Conservation (phyloP, 2,888 invertebrate species). For the Hanleya hanleyi region DNA sequence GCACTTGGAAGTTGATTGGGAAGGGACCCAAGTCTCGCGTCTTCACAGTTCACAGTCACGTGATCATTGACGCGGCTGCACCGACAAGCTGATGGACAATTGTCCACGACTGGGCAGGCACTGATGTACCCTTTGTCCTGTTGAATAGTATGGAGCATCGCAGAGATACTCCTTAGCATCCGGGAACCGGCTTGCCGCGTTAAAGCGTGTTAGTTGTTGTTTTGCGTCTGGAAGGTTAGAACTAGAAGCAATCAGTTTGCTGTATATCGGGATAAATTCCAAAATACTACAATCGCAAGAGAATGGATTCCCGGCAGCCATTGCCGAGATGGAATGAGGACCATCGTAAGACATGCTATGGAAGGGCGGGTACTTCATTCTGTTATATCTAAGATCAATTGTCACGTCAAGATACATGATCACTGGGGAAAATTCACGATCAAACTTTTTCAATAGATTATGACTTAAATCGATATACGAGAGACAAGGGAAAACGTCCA, state of each 20-base stretch:
- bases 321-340: neutral
- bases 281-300: neutral
- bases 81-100: neutral
- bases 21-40: neutral
- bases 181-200: too few species aligned
- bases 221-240: too few species aligned
- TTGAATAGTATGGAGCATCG: too few species aligned
- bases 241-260: neutral
- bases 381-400: neutral
- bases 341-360: neutral
- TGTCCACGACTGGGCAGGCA: neutral
- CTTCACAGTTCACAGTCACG: neutral
- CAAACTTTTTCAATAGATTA: neutral
- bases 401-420: neutral
- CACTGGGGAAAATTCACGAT: neutral
- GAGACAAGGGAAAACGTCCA: neutral
- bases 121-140: too few species aligned
- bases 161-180: too few species aligned
- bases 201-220: too few species aligned
- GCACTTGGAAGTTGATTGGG: neutral
- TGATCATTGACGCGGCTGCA: neutral
- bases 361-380: neutral
- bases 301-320: neutral
- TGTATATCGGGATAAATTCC: neutral
- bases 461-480: neutral